Conservation (phyloP, 2,888 invertebrate species). For the Carpatolechia fugitivella region DNA sequence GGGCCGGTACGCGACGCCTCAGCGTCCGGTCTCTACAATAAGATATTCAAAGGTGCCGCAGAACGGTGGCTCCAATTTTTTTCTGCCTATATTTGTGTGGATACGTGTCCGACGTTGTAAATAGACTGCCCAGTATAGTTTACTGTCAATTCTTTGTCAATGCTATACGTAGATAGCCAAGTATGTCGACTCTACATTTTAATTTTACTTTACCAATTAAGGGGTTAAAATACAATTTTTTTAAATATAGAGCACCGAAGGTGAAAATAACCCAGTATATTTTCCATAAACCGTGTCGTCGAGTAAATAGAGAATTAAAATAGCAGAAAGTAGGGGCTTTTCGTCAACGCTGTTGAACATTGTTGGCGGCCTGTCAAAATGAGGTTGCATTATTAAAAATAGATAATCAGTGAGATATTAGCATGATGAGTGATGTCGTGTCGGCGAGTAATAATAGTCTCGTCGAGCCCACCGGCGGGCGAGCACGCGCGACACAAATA, state of each 20-base stretch:
- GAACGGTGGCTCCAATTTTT: constrained; percentile 12
- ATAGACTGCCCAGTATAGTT: neutral
- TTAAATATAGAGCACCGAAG: too few relatives aligned
- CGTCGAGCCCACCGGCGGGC: constrained; percentile 52
- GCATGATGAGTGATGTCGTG: constrained; percentile 71
- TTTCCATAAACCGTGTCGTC: constrained; percentile 9
- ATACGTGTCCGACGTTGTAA: constrained; percentile 7
- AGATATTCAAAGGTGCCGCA: constrained; percentile 62
- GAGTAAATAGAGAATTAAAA: constrained; percentile 9
- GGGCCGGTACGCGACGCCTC: constrained; percentile 35
- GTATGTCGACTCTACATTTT: neutral
- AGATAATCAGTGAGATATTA: constrained; percentile 68
- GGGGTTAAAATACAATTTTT: too few relatives aligned
- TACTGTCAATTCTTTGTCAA: neutral
- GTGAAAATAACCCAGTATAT: neutral
- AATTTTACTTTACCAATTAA: too few relatives aligned
- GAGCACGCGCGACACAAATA: constrained; percentile 64
- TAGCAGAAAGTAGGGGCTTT: constrained; percentile 23
- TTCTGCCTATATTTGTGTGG: constrained; percentile 6
- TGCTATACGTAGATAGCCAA: neutral
- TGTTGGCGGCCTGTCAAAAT: constrained; percentile 62
- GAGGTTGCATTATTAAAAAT: constrained; percentile 56
- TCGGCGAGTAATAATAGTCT: constrained; percentile 70
- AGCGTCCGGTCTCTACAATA: constrained; percentile 49
- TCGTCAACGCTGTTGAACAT: constrained; percentile 36